phyloP scores from a whole-genome alignment of 2,797 vertebrate genomes.

The Chiloscyllium punctatum region DNA sequence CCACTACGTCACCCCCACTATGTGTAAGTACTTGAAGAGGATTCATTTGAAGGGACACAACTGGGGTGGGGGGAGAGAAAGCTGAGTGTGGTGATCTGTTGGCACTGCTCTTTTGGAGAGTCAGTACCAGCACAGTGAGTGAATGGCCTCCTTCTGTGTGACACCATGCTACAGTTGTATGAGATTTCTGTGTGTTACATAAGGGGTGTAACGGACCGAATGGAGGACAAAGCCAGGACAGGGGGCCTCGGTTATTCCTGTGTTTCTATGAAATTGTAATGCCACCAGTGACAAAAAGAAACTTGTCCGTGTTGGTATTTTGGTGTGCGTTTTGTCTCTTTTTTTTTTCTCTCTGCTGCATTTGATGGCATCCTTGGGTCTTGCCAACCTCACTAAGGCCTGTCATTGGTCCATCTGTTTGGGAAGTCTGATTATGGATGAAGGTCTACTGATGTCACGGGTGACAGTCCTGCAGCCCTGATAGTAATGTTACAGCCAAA shows the following conservation, averaged over 20 bases:
- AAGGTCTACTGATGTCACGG: background rate
- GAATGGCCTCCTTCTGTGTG: background rate
- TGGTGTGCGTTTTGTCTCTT: background rate
- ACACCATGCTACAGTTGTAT: background rate
- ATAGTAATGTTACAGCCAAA: background rate
- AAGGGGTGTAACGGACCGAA: background rate
- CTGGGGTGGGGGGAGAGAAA: no score
- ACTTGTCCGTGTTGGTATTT: background rate
- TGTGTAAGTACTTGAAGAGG: background rate
- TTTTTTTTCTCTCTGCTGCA: background rate
- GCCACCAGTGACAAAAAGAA: background rate
- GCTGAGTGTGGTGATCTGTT: no score
- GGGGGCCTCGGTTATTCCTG: background rate
- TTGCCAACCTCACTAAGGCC: background rate
- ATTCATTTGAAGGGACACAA: background rate
- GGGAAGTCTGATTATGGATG: background rate
- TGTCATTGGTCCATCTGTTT: background rate
- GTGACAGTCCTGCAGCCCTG: background rate
- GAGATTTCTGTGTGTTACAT: background rate
- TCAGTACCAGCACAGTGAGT: background rate
- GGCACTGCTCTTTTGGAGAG: background rate
- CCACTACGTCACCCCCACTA: background rate
- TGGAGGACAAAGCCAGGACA: background rate
- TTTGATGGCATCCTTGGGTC: background rate
- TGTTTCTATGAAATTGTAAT: background rate